Conservation (phyloP, 2,888 invertebrate species). For the Brachylomia viminalis region DNA sequence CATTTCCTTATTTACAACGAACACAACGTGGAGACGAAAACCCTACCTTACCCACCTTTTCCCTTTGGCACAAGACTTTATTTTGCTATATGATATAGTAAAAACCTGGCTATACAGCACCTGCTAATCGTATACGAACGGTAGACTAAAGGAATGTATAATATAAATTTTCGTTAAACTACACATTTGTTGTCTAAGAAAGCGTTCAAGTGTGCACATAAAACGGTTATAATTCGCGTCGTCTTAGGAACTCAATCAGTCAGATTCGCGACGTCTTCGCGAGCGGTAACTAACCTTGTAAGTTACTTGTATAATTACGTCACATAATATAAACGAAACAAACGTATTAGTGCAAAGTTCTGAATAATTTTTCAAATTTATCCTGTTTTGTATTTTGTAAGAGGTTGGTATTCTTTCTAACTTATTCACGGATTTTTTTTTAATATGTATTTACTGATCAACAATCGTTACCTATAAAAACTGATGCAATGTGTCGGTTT, state of each 20-base stretch:
- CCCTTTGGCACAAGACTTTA: neutral
- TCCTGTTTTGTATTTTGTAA: neutral
- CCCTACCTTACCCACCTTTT: neutral
- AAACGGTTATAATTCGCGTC: slow-evolving; percentile 53
- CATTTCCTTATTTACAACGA: neutral
- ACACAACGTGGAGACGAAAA: neutral
- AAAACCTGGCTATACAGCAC: neutral
- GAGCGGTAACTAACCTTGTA: slow-evolving; percentile 37
- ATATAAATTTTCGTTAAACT: slow-evolving; percentile 14
- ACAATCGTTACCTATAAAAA: neutral
- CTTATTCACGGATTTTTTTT: neutral
- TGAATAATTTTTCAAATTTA: neutral
- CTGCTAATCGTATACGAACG: neutral
- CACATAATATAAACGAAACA: slow-evolving; percentile 3
- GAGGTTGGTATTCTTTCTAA: neutral
- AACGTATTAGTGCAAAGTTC: slow-evolving; percentile 38
- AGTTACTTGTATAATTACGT: slow-evolving; percentile 30
- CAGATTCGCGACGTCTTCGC: slow-evolving; percentile 44
- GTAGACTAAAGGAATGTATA: neutral
- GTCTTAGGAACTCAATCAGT: slow-evolving; percentile 44
- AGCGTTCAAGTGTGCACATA: slow-evolving; percentile 35
- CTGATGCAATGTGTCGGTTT: slow-evolving; percentile 57
- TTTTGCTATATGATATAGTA: too few species aligned
- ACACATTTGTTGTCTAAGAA: slow-evolving; percentile 24
- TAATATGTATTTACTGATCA: neutral